Conservation (phyloP, 2,797 vertebrate genomes). For the Hippoglossus hippoglossus region DNA sequence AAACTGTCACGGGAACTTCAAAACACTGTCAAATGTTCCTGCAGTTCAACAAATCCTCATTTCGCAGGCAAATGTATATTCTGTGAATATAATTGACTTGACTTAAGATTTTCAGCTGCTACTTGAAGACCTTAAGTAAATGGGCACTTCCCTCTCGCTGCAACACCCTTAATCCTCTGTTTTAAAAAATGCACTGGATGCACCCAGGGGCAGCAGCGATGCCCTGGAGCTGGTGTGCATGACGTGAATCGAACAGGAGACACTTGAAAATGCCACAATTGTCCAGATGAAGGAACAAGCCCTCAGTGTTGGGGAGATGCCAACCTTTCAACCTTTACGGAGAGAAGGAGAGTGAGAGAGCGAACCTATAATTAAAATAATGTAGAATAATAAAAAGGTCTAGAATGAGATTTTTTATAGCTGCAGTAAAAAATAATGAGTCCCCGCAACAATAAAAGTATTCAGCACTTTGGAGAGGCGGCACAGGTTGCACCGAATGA, state of each 20-base stretch:
- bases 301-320: slow-evolving; percentile 11
- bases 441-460: slow-evolving; percentile 30
- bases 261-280: slow-evolving; percentile 35
- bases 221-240: slow-evolving; percentile 16
- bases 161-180: not conserved
- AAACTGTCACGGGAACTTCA: not conserved
- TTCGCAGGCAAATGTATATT: not conserved
- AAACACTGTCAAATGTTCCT: not conserved
- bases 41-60: slow-evolving; percentile 7
- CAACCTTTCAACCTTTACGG: slow-evolving; percentile 29
- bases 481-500: slow-evolving; percentile 15
- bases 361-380: slow-evolving; percentile 40
- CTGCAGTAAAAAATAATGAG: slow-evolving; percentile 47
- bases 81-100: not conserved
- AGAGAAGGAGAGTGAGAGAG: slow-evolving; percentile 1
- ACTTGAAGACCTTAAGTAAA: not conserved
- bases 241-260: slow-evolving; percentile 23
- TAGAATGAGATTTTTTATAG: slow-evolving; percentile 39
- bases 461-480: slow-evolving; percentile 9
- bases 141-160: not conserved
- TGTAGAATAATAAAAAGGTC: slow-evolving; percentile 36
- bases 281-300: slow-evolving; percentile 28
- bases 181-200: slow-evolving; percentile 22
- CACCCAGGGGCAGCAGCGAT: slow-evolving; percentile 24
- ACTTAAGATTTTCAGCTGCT: not conserved